Base-by-base conservation (phyloP, 2,113 vertebrate species). In the Seriola aureovittata region DNA sequence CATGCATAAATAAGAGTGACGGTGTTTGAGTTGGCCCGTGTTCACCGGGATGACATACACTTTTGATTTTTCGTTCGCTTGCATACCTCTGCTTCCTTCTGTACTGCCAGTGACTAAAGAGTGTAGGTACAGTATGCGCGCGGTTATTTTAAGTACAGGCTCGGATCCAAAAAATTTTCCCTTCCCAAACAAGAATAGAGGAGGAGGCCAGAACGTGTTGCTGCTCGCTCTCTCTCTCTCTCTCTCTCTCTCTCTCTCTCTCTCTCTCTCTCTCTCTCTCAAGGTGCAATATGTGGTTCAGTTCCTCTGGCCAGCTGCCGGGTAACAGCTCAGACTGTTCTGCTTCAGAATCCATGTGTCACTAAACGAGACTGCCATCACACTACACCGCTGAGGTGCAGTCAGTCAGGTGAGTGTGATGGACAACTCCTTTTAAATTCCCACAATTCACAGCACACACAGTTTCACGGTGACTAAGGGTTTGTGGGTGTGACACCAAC, bases 61-160 rank as follows among this genome's bases (percentile, higher is more conserved):
- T 19, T 65, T 8, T 65, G 36, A 78, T 78, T 66, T 74, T 29
- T 25, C 36, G 21, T 59, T 69, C 25, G 65, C 48, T 59, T 71
- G 54, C 75, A 73, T 69, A 66, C 60, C 21, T 75, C 73, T 74
- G 79, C 25, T 71, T 82, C 55, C 63, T 66, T 80, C 78, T 70
- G 60, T 65, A 48, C 74, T 79, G 74, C 57, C 62, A 86, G 5
- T 76, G 84, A 80, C 75, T 80, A 79, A 78, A 84, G 44, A 54
- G 62, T 85, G 73, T 78, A 85, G 85, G 73, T 79, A 73, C 76
- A 81, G 57, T 42, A 42, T 38, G 62, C 44, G 44, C 63, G 9
- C 54, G 25, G 40, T 38, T 87, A 89, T 85, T 89, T 85, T 84
- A 67, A 78, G 71, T 59, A 25, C 1, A 16, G 71, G 62, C 80